These are phyloP conservation scores for Pangasius larnaudii DNA, from an alignment of 2,797 vertebrate genomes.

Conservation along the genomic window DNA sequence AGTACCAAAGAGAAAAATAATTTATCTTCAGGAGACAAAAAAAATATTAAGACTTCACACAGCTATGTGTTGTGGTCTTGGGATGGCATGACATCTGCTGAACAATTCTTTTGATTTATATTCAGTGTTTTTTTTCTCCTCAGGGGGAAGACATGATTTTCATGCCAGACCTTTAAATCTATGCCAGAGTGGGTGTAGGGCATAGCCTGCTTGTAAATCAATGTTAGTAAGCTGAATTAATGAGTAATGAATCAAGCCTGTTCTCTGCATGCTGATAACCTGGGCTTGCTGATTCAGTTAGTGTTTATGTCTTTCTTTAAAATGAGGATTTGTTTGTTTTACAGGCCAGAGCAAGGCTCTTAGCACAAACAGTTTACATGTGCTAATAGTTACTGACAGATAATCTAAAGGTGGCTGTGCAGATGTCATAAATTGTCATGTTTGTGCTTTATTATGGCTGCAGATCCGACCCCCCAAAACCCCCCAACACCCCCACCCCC, in stretches of 20 bases:
- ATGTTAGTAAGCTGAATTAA: conserved; percentile 62
- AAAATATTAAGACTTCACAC: neutral
- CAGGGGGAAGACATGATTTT: conserved; percentile 50
- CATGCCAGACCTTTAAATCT: conserved; percentile 62
- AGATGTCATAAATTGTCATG: conserved; percentile 35
- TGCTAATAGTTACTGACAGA: conserved; percentile 23
- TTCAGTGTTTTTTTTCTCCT: conserved; percentile 34
- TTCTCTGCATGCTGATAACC: conserved; percentile 48
- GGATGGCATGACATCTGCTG: conserved; percentile 50
- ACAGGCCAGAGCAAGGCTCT: conserved; percentile 32
- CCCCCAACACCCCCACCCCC: too few relatives aligned
- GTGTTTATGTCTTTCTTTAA: conserved; percentile 49
- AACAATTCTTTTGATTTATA: conserved; percentile 50
- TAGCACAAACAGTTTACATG: conserved; percentile 19
- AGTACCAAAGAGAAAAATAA: neutral
- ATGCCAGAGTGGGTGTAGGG: conserved; percentile 55
- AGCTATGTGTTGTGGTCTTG: conserved; percentile 49
- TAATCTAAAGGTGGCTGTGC: conserved; percentile 33
- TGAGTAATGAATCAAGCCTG: conserved; percentile 61
- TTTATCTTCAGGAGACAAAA: neutral
- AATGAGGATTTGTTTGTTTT: conserved; percentile 51
- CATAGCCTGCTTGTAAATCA: conserved; percentile 58
- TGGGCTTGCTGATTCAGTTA: conserved; percentile 47
- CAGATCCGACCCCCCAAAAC: neutral
- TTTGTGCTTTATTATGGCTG: conserved; percentile 12